phyloP scores from a whole-genome alignment of 2,888 invertebrate genomes.

The Xanthostigma xanthostigma region DNA sequence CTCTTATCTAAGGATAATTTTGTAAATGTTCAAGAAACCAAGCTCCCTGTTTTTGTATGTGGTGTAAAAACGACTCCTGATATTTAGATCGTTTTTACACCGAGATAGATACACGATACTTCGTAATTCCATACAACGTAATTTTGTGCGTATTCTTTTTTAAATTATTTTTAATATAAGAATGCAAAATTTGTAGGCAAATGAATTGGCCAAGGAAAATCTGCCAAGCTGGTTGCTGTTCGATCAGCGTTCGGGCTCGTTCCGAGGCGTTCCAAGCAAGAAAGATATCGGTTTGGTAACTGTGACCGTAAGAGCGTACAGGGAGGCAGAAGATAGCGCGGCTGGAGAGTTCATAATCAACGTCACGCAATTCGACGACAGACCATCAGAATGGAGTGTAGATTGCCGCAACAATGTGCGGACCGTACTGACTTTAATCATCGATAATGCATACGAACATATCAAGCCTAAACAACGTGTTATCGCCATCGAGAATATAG shows the following conservation, averaged over 20 bases:
- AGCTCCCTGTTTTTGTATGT: too few species aligned
- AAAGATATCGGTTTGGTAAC: conserved; percentile 52
- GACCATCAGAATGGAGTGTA: conserved; percentile 15
- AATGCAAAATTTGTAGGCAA: conserved; percentile 25
- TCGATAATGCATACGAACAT: conserved; percentile 48
- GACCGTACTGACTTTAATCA: conserved; percentile 47
- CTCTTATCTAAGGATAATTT: too few species aligned
- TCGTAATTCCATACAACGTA: too few species aligned
- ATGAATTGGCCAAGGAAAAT: conserved; percentile 24
- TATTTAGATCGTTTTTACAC: too few species aligned
- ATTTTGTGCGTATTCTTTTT: too few species aligned
- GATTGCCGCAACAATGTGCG: conserved; percentile 21
- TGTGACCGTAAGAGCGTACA: conserved; percentile 41
- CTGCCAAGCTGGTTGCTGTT: conserved; percentile 57
- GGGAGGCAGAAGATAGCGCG: conserved; percentile 16
- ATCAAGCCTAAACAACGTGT: conserved; percentile 49
- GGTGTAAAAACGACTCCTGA: too few species aligned
- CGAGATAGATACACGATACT: too few species aligned
- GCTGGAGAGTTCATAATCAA: not conserved
- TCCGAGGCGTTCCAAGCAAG: conserved; percentile 58
- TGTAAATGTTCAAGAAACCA: too few species aligned
- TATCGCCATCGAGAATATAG: conserved; percentile 51
- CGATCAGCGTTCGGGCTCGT: conserved; percentile 49
- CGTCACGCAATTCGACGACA: not conserved
- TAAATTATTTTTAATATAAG: not conserved